Base-by-base conservation (phyloP, 2,113 vertebrate species). In the Chloropsis cyanopogon region DNA sequence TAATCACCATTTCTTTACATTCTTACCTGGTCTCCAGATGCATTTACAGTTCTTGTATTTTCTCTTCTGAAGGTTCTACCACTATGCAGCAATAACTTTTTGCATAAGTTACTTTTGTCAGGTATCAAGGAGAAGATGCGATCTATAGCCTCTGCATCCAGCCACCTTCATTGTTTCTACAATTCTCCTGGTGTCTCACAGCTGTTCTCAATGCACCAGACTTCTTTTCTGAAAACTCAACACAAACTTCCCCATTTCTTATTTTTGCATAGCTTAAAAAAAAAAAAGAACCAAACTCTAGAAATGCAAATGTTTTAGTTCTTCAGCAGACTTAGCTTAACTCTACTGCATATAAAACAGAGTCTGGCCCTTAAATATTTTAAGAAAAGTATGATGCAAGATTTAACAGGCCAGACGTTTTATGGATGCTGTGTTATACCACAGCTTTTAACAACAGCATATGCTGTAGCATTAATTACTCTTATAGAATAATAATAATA, bases 171-270 rank as follows among this genome's bases (percentile, higher is more conserved):
- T 94, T 95, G 94, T 94, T 88, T 97, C 95, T 97, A 97, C 56
- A 90, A 88, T 96, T 94, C 95, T 95, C 94, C 92, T 97, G 92
- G 94, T 96, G 96, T 97, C 82, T 96, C 95, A 95, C 95, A 96
- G 96, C 95, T 97, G 94, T 78, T 97, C 92, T 95, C 95, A 96
- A 93, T 95, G 96, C 95, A 97, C 88, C 96, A 96, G 96, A 92
- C 95, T 96, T 97, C 95, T 97, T 96, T 92, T 97, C 96, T 97
- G 96, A 96, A 97, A 97, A 97, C 96, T 97, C 96, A 97, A 95
- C 96, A 97, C 94, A 97, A 95, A 96, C 96, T 96, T 97, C 95
- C 96, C 96, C 96, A 97, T 97, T 97, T 97, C 94, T 97, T 96
- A 95, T 94, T 95, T 97, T 97, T 93, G 90, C 82, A 95, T 14